Evolutionary conservation across 2,113 vertebrate species (phyloP).

Genomic region (Peromyscus californicus): DNA sequence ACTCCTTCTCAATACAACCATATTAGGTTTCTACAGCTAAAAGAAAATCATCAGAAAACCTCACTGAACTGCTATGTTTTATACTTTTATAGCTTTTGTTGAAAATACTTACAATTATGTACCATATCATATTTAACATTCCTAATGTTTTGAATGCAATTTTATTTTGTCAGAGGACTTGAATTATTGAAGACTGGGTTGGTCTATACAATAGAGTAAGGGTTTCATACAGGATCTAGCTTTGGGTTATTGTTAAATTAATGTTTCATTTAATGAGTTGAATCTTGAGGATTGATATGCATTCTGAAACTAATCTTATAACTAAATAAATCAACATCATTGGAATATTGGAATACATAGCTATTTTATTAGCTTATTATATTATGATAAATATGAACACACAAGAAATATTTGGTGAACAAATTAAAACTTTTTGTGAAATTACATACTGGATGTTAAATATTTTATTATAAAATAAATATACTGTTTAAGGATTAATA

Average conservation of each 20-base stretch:
- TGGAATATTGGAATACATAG: background rate
- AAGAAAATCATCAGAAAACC: background rate
- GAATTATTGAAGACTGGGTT: background rate
- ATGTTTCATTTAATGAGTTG: background rate
- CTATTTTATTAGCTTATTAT: background rate
- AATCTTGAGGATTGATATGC: background rate
- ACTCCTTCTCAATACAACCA: background rate
- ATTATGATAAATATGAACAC: background rate
- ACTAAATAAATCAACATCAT: background rate
- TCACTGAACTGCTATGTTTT: background rate
- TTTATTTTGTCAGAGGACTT: background rate
- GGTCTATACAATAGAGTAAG: background rate
- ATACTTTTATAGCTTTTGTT: conserved; percentile 32
- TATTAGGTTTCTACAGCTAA: background rate
- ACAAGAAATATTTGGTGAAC: conserved; percentile 9
- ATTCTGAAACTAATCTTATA: background rate
- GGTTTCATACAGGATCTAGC: accelerated
- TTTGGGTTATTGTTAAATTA: background rate
- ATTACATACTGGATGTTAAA: background rate
- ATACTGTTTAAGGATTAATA: background rate
- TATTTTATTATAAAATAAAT: conserved; percentile 38
- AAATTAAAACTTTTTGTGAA: background rate
- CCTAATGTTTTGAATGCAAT: background rate
- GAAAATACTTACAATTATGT: background rate
- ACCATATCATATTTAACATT: background rate